These are phyloP conservation scores for Aphis gossypii DNA, from an alignment of 1,140 invertebrate species.

Conservation along the genomic window DNA sequence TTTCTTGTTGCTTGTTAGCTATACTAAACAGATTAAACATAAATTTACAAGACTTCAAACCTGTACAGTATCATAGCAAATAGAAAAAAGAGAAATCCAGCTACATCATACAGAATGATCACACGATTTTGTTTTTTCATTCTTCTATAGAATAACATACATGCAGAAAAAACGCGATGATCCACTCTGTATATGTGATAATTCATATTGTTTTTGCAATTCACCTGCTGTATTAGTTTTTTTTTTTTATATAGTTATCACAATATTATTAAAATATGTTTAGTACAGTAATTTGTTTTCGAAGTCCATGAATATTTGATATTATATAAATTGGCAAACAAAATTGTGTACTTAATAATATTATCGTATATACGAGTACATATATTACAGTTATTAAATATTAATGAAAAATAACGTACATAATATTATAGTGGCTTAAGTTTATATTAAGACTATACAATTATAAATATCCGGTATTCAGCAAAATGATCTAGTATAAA, in stretches of 20 bases:
- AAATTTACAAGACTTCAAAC: neutral
- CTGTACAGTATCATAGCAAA: neutral
- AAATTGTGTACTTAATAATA: neutral
- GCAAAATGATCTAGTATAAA: neutral
- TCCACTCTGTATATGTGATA: constrained; percentile 12
- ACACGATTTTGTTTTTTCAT: neutral
- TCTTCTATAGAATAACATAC: neutral
- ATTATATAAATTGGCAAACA: neutral
- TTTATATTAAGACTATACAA: neutral
- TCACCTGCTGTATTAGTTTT: neutral
- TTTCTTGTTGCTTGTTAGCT: neutral
- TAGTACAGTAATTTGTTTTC: neutral
- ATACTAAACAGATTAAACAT: neutral
- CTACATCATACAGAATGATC: neutral
- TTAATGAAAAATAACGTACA: neutral
- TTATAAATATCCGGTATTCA: neutral
- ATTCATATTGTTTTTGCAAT: neutral
- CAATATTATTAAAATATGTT: neutral
- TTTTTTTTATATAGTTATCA: neutral
- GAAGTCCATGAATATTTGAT: no score
- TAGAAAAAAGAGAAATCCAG: constrained; percentile 5
- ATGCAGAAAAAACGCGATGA: neutral
- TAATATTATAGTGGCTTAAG: neutral
- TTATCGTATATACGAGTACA: neutral
- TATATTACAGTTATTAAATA: neutral